phyloP scores from a whole-genome alignment of 1,140 invertebrate species.

The Conus betulinus region DNA sequence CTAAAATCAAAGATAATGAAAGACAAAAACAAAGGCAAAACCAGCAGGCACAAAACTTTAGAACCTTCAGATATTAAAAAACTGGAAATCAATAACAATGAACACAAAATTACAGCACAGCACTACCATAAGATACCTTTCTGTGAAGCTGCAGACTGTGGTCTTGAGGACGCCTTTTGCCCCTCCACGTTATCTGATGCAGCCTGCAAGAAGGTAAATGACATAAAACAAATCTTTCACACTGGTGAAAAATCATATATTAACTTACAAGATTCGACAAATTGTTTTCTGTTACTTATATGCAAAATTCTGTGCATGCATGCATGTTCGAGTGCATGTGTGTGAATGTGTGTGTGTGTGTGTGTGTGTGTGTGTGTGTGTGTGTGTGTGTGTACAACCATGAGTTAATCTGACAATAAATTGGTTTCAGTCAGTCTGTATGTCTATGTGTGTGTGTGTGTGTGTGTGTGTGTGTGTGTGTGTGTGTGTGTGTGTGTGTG shows the following conservation, averaged over 20 bases:
- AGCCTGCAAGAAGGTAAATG: neutral
- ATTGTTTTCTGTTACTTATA: no score
- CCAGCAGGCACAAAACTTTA: no score
- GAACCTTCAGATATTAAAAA: no score
- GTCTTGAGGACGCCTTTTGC: neutral
- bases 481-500: neutral
- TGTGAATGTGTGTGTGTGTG: slow-evolving; percentile 3
- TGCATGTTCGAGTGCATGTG: neutral
- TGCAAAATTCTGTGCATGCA: neutral
- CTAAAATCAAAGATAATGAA: no score
- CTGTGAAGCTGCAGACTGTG: slow-evolving; percentile 13
- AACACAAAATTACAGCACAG: neutral
- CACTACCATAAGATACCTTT: neutral
- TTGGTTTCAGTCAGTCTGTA: no score
- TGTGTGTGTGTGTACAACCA: neutral
- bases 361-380: neutral
- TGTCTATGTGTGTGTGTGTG: neutral
- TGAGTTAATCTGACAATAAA: neutral
- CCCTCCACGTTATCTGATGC: neutral
- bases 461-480: neutral
- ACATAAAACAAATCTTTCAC: neutral
- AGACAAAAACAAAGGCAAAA: no score
- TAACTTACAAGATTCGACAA: no score
- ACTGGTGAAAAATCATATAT: no score
- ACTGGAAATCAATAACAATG: neutral